Conservation (phyloP, 2,113 vertebrate species). For the Oncorhynchus kisutch region DNA sequence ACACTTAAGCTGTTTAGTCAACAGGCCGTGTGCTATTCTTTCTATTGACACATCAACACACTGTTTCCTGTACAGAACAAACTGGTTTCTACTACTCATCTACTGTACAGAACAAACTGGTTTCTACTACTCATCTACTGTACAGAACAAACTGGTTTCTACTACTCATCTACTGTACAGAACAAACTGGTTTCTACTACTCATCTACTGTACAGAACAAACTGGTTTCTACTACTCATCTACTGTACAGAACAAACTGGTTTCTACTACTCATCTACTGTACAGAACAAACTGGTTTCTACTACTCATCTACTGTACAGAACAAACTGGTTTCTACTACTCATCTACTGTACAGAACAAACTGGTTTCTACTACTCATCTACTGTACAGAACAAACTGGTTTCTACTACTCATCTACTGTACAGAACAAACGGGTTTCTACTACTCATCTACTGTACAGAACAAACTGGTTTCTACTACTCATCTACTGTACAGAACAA, state of each 20-base stretch:
- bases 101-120: too few species aligned
- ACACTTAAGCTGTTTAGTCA: conserved; percentile 89
- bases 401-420: conserved; percentile 45
- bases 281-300: too few species aligned
- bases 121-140: conserved; percentile 61
- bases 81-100: conserved; percentile 62
- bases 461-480: conserved; percentile 69
- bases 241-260: conserved; percentile 73
- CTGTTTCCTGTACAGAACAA: conserved; percentile 75
- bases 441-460: too few species aligned
- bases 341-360: too few species aligned
- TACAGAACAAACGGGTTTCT: too few species aligned
- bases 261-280: conserved; percentile 45
- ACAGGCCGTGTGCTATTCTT: conserved; percentile 83
- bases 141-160: conserved; percentile 73
- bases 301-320: too few species aligned
- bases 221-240: too few species aligned
- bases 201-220: too few species aligned
- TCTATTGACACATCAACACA: conserved; percentile 79
- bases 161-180: conserved; percentile 55
- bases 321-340: conserved; percentile 69
- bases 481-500: too few species aligned
- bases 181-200: conserved; percentile 69
- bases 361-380: too few species aligned
- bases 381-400: conserved; percentile 73